Evolutionary conservation across 2,113 vertebrate species (phyloP).

Genomic region (Genyomyrus donnyi): DNA sequence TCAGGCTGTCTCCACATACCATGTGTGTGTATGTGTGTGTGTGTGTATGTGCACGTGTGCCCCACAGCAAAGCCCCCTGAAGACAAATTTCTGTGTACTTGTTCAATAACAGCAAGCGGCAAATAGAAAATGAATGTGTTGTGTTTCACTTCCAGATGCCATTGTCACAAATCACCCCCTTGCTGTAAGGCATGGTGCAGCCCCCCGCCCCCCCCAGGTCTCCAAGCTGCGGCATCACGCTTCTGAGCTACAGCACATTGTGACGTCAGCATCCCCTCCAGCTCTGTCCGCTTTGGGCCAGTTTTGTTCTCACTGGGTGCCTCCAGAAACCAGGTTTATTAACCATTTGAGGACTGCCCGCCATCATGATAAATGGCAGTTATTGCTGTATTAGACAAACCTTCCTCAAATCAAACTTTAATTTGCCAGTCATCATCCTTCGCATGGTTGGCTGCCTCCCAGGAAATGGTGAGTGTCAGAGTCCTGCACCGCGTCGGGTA

Average conservation of each 20-base stretch:
- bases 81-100: background rate
- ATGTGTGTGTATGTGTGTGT: background rate
- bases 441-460: background rate
- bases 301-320: background rate
- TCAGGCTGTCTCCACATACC: background rate
- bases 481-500: too few relatives aligned
- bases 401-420: background rate
- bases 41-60: background rate
- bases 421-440: background rate
- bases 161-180: constrained; percentile 9
- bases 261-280: background rate
- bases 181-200: background rate
- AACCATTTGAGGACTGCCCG: background rate
- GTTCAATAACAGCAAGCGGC: background rate
- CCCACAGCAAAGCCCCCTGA: background rate
- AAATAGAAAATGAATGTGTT: background rate
- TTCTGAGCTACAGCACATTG: background rate
- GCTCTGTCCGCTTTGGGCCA: background rate
- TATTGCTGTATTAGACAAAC: background rate
- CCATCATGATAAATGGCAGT: background rate
- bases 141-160: background rate
- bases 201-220: background rate
- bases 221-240: background rate
- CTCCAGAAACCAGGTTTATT: background rate
- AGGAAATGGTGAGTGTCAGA: background rate